These are phyloP conservation scores for Drosophila lacteicornis DNA, from an alignment of 1,140 invertebrate genomes.

Conservation along the genomic window DNA sequence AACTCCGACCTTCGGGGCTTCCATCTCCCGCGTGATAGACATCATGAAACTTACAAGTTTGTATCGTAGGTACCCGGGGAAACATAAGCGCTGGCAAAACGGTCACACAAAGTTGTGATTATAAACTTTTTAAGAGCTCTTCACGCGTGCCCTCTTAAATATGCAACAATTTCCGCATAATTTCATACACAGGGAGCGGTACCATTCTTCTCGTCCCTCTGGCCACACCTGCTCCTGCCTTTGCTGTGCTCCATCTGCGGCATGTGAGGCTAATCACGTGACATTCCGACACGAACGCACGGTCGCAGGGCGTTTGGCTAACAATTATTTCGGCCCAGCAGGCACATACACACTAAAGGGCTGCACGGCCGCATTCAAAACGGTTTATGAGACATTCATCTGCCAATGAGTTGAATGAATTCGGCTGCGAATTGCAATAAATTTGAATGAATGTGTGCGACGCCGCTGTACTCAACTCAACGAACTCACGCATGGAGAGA, in stretches of 20 bases:
- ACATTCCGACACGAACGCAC: conserved; percentile 55
- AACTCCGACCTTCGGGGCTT: not conserved
- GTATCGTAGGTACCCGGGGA: not conserved
- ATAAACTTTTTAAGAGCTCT: conserved; percentile 67
- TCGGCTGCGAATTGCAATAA: too few relatives aligned
- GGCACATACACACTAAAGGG: too few relatives aligned
- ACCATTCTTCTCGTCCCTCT: not conserved
- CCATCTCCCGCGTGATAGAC: not conserved
- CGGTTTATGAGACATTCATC: too few relatives aligned
- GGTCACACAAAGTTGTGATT: conserved; percentile 45
- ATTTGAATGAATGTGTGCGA: too few relatives aligned
- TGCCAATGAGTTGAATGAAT: too few relatives aligned
- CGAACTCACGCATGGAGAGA: too few relatives aligned
- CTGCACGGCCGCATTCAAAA: too few relatives aligned
- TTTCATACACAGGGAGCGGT: conserved; percentile 53
- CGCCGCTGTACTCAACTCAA: too few relatives aligned
- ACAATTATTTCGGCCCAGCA: conserved; percentile 74
- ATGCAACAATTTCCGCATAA: conserved; percentile 80
- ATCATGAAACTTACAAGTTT: conserved; percentile 9
- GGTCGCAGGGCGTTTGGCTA: conserved; percentile 62
- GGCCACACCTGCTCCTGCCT: not conserved
- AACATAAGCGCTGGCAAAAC: conserved; percentile 22
- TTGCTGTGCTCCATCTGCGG: not conserved
- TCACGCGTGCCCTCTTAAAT: conserved; percentile 76
- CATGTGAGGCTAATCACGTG: conserved; percentile 66